Evolutionary conservation across 2,888 invertebrate species (phyloP).

Genomic region (Digitonthophagus gazella): DNA sequence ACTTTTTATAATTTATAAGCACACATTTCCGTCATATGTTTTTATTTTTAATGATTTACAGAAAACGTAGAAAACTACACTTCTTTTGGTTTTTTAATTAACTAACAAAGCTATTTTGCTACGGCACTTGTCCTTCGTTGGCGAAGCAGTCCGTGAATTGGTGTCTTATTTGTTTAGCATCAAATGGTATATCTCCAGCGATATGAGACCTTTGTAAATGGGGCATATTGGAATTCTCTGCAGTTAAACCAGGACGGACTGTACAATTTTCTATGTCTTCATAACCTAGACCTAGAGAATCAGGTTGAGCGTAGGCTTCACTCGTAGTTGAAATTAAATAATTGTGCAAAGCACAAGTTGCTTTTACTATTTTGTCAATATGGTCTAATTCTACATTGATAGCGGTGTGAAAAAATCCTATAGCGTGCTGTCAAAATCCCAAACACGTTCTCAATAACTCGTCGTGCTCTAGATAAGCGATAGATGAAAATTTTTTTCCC

Average conservation of each 20-base stretch:
- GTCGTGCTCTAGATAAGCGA: constrained; percentile 30
- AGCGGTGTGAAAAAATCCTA: constrained; percentile 29
- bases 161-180: constrained; percentile 23
- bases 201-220: constrained; percentile 14
- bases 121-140: constrained; percentile 24
- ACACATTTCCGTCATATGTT: too few species aligned
- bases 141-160: constrained; percentile 22
- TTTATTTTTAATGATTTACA: too few species aligned
- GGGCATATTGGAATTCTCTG: constrained; percentile 12
- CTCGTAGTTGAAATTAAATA: constrained; percentile 24
- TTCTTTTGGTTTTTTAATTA: too few species aligned
- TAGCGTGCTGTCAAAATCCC: constrained; percentile 30
- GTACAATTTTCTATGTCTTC: constrained; percentile 24
- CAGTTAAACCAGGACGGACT: constrained; percentile 5
- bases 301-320: too few species aligned
- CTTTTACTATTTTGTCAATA: constrained; percentile 29
- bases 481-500: constrained; percentile 36
- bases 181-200: constrained; percentile 4
- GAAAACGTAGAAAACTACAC: too few species aligned
- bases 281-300: constrained; percentile 19
- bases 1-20: too few species aligned
- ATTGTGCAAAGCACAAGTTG: constrained; percentile 31
- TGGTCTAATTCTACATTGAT: constrained; percentile 28
- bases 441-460: constrained; percentile 31
- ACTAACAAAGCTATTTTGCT: constrained; percentile 25